Evolutionary conservation across 1,140 invertebrate species (phyloP), one percentile per base, ranked within the genome.

Genomic region (Drosophila auraria): DNA sequence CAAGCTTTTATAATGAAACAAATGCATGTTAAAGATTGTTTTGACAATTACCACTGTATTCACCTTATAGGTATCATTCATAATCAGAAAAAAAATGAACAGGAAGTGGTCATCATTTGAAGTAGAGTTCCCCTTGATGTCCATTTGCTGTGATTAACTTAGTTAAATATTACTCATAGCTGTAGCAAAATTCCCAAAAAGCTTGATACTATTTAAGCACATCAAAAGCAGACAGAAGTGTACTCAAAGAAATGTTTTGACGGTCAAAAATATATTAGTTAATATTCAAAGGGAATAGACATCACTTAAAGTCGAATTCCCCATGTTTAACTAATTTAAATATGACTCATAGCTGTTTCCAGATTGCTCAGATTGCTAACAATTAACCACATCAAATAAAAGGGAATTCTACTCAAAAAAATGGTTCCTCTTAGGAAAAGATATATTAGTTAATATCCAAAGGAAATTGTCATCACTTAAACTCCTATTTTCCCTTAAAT

Each of bases 1-100:
- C 57, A 42, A 61, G 57, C 30, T 23, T 3, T 15, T 14, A 54
- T 51, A 36, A 51, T 66, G 15, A 54, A 53, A 40, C 27, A 66
- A 57, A 27, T 45, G 40, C 5, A 38, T 45, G 17, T 4, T 27
- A n/a, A 15, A 25, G 36, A 40, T 38, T 30, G 42, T 50, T 57
- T 40, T 63, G 27, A 15, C 47, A 40, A 38, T 63, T 54, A 63
- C 20, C 2, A 5, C 25, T 27, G 20, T 44, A 17, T 44, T 59
- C 36, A 59, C 49, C 3, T 2, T 20, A 5, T 7, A 11, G 1
- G 36, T 14, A 15, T 23, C 14, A 12, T 15, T 56, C 7, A 11
- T 40, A 23, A 40, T 15, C 14, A n/a, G 2, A 56, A 40, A 38
- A 38, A 25, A n/a, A 56, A 23, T 25, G 0, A 23, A 56, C 54